Percentiles rank a stretch among this genome's conserved stretches.
Evolutionary conservation across 2,888 invertebrate genomes (phyloP).

Genomic region (Neoaliturus tenellus): DNA sequence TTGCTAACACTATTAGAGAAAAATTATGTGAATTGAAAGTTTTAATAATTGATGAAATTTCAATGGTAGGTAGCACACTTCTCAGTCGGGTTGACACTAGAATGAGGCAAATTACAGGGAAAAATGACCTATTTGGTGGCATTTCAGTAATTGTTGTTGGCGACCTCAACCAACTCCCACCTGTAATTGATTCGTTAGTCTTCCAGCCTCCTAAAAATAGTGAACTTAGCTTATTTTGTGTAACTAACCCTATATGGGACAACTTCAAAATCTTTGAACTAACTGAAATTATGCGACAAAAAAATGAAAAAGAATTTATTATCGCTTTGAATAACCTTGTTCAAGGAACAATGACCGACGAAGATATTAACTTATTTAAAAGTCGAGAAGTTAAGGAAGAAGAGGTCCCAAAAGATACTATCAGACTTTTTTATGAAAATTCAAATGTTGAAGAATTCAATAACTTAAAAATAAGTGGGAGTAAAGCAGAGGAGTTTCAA

Average conservation of each 20-base stretch:
- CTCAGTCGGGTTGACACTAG: constrained; percentile 67
- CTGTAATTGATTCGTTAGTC: constrained; percentile 66
- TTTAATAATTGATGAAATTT: constrained; percentile 70
- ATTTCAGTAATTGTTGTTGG: constrained; percentile 69
- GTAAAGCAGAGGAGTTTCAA: constrained; percentile 10
- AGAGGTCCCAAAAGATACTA: constrained; percentile 59
- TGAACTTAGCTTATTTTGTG: neutral
- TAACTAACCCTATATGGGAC: neutral
- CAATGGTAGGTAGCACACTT: constrained; percentile 67
- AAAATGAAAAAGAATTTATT: constrained; percentile 66
- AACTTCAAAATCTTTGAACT: constrained; percentile 66
- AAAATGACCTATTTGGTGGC: constrained; percentile 68
- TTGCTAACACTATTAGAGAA: constrained; percentile 63
- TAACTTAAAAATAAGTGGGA: neutral
- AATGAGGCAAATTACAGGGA: constrained; percentile 68
- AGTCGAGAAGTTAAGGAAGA: constrained; percentile 37
- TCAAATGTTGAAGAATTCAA: constrained; percentile 34
- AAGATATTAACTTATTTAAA: neutral
- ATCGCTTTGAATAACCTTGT: constrained; percentile 66
- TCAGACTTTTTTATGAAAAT: constrained; percentile 34
- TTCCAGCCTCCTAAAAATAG: constrained; percentile 60
- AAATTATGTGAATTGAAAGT: constrained; percentile 64
- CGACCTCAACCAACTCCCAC: constrained; percentile 69
- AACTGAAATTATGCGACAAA: constrained; percentile 69
- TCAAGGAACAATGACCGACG: constrained; percentile 61